Evolutionary conservation across 30 jellyfish, hydroid and myxozoan genomes (phyloP), one percentile per base, ranked within the genome.

Genomic region (Phacellophora camtschatica): DNA sequence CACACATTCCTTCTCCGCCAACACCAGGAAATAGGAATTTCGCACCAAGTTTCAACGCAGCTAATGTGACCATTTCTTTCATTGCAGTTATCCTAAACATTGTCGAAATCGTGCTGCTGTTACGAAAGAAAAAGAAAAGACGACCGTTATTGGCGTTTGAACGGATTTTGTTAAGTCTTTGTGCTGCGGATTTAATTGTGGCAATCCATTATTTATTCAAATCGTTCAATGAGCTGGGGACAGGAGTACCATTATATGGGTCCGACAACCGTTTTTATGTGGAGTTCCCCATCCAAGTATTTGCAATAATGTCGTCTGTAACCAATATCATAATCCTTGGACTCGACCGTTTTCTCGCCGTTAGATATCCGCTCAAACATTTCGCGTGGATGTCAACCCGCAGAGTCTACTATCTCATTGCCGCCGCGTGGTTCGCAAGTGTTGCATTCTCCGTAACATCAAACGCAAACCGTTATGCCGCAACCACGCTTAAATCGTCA

Each of bases 321-420:
- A 24, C 88, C 0, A 76, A 76, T 39, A 76, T 76, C 71, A 59
- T 76, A 5, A 62, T 48, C 10, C 71, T 76, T 15, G 88, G 88
- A 19, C 7, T 76, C 1, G 80, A 76, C 46, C 88, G 88, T 18
- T 24, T 62, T 27, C 19, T 76, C 3, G 88, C 88, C 1, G 88
- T 76, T 16, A 42, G 18, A 59, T 76, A 76, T 51, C 88, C 88
- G 35, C 45, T 76, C 16, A 33, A 55, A 51, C 88, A 76, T 55
- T 31, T 32, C 10, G 65, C 29, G 13, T 76, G 88, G 88, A 76
- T 76, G 61, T 35, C 88, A 15, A 36, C n/a, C 0, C 76, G 66
- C 20, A 58, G 20, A 57, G 42, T 76, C n/a, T 34, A 59, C 53
- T 10, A 20, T 5, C 16, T 58, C 1, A 76, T 76, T 25, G 88